Conservation (phyloP, 2,113 vertebrate species). For the Phylloscopus trochilus region DNA sequence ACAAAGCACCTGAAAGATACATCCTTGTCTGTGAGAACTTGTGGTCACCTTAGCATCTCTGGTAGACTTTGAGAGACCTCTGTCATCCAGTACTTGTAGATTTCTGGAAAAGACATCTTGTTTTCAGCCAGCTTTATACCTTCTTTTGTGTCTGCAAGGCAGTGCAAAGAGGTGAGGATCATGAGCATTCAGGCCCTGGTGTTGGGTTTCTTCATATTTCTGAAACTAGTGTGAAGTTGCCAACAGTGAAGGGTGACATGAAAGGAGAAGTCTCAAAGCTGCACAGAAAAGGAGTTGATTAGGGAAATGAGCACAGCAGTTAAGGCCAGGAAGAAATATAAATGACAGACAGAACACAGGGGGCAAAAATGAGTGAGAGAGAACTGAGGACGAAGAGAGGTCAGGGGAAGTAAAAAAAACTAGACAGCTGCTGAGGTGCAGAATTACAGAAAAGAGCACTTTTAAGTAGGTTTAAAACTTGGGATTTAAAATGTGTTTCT, state of each 20-base stretch:
- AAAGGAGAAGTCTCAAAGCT: not conserved
- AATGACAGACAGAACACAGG: not conserved
- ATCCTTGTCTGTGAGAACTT: not conserved
- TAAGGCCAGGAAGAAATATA: not conserved
- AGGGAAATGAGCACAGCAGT: not conserved
- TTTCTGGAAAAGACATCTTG: not conserved
- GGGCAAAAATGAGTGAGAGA: not conserved
- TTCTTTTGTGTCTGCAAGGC: not conserved
- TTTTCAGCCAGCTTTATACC: not conserved
- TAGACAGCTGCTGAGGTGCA: not conserved
- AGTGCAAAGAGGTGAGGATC: not conserved
- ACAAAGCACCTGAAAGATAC: not conserved
- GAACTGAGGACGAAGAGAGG: not conserved
- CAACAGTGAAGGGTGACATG: not conserved
- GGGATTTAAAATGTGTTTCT: not conserved
- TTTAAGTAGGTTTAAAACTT: not conserved
- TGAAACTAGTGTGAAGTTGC: not conserved
- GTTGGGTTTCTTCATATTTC: not conserved
- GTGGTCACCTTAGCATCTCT: not conserved
- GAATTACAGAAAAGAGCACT: not conserved
- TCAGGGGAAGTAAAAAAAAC: not conserved
- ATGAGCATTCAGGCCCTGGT: not conserved
- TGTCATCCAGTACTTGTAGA: not conserved
- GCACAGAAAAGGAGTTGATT: not conserved
- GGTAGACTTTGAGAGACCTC: not conserved